phyloP scores from a whole-genome alignment of 2,797 vertebrate genomes.

The Zalophus californianus region DNA sequence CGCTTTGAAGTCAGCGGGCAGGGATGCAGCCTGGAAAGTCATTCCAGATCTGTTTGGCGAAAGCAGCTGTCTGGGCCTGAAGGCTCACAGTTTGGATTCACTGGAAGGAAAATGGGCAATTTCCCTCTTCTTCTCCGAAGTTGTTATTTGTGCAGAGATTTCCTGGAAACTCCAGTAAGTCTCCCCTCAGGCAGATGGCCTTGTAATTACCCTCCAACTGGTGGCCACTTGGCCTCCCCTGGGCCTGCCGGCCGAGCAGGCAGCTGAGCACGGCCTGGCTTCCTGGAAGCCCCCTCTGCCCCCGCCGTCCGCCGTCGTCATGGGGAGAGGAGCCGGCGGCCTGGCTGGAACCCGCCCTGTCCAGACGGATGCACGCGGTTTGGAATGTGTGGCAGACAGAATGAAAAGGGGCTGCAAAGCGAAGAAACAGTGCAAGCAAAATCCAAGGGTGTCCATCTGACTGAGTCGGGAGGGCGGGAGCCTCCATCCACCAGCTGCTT shows the following conservation, averaged over 20 bases:
- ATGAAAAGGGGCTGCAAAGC: neutral
- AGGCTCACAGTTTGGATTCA: rapidly evolving
- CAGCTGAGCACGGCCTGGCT: neutral
- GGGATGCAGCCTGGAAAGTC: neutral
- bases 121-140: neutral
- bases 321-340: rapidly evolving
- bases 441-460: neutral
- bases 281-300: neutral
- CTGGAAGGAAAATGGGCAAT: neutral
- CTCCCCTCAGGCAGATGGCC: neutral
- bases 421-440: no score
- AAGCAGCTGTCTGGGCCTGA: neutral
- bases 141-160: neutral
- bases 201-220: neutral
- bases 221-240: neutral
- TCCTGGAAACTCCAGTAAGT: neutral
- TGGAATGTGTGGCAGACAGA: neutral
- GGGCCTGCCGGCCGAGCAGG: neutral
- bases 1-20: neutral
- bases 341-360: neutral
- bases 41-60: neutral
- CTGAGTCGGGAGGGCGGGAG: neutral
- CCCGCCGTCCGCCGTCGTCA: neutral
- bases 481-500: neutral
- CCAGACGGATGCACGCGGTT: no score